Conservation (phyloP, 2,888 invertebrate genomes). For the Dynastes tityus region DNA sequence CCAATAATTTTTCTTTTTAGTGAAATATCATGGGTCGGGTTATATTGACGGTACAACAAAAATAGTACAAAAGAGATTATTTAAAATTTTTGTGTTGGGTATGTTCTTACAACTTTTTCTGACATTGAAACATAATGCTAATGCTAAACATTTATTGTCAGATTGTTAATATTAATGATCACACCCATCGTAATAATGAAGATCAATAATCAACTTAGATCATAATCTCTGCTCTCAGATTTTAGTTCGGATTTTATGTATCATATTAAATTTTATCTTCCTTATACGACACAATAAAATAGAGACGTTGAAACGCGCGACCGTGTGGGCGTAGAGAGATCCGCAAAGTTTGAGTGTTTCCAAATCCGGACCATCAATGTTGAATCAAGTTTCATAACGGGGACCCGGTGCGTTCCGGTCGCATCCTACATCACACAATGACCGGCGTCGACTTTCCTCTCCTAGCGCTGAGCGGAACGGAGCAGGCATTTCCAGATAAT, state of each 20-base stretch:
- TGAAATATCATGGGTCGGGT: too few relatives aligned
- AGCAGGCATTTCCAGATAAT: conserved; percentile 44
- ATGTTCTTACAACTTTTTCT: too few relatives aligned
- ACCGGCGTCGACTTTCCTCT: conserved; percentile 32
- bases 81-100: too few relatives aligned
- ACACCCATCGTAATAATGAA: not conserved
- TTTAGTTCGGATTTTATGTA: not conserved
- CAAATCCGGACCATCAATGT: conserved; percentile 41
- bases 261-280: conserved; percentile 8
- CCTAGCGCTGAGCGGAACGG: not conserved
- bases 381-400: conserved; percentile 46
- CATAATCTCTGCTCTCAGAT: not conserved
- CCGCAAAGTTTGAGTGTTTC: conserved; percentile 40
- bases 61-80: too few relatives aligned
- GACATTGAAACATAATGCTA: too few relatives aligned
- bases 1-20: too few relatives aligned
- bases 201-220: not conserved
- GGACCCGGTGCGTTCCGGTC: conserved; percentile 38
- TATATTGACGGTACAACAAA: too few relatives aligned
- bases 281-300: conserved; percentile 30
- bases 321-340: not conserved
- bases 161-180: not conserved
- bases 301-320: conserved; percentile 11
- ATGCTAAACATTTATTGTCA: too few relatives aligned
- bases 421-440: conserved; percentile 36